Conservation (phyloP, 2,797 vertebrate species). For the Lates japonicus region DNA sequence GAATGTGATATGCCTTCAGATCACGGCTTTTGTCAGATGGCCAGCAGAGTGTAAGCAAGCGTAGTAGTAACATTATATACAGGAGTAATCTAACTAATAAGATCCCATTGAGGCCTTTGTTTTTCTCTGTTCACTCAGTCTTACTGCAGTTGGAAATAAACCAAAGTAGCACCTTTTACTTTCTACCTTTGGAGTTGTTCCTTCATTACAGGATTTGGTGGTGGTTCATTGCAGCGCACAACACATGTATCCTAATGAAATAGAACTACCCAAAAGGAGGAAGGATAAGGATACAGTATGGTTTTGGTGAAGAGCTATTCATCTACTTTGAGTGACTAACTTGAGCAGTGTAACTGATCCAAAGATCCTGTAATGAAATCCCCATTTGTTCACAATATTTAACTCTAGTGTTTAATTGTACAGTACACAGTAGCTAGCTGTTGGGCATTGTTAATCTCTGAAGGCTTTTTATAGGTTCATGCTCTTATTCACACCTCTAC, state of each 20-base stretch:
- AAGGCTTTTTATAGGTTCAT: constrained; percentile 20
- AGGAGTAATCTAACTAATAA: background rate
- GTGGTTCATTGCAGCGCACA: background rate
- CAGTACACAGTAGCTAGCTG: constrained; percentile 2
- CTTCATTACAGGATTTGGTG: background rate
- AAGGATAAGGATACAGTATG: background rate
- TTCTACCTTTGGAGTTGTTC: background rate
- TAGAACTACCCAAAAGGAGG: background rate
- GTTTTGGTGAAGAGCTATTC: background rate
- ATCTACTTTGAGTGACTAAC: background rate
- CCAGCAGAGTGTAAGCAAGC: constrained; percentile 1
- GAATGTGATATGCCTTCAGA: constrained; percentile 19
- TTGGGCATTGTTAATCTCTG: constrained; percentile 11
- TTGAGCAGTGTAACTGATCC: background rate
- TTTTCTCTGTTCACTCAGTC: background rate
- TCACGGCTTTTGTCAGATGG: constrained; percentile 10
- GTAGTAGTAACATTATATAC: background rate
- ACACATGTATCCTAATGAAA: background rate
- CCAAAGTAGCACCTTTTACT: background rate
- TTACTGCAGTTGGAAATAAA: background rate
- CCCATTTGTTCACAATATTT: constrained; percentile 1
- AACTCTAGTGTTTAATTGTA: background rate
- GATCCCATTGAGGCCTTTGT: background rate
- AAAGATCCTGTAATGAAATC: background rate
- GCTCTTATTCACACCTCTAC: constrained; percentile 11